phyloP scores from a whole-genome alignment of 2,797 vertebrate genomes.

The Allobates femoralis region DNA sequence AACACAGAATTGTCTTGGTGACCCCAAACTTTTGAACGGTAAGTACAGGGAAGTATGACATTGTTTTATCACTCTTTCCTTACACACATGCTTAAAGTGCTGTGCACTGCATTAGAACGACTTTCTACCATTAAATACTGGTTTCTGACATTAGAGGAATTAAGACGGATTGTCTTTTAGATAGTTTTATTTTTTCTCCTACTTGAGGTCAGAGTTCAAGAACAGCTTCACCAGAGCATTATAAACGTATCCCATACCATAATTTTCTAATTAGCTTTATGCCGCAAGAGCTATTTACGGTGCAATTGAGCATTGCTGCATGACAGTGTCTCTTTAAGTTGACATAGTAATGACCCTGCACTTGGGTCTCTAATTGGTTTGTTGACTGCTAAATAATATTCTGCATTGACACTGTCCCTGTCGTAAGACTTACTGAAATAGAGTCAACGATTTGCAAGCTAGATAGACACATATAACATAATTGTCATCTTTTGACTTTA shows the following conservation, averaged over 20 bases:
- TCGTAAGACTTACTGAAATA: neutral
- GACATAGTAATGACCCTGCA: neutral
- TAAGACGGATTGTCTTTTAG: neutral
- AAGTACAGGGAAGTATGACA: too few species aligned
- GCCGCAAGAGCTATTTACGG: neutral
- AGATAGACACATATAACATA: neutral
- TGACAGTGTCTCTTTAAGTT: neutral
- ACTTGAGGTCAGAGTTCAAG: neutral
- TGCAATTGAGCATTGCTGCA: neutral
- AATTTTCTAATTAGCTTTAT: neutral
- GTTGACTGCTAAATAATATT: conserved; percentile 3
- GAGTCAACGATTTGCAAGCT: conserved; percentile 5
- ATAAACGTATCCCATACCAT: neutral
- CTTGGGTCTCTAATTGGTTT: neutral
- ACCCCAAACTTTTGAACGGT: too few species aligned
- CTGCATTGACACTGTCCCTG: neutral
- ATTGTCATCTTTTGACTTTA: conserved; percentile 29
- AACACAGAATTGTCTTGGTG: too few species aligned
- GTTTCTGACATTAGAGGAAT: neutral
- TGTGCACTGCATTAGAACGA: neutral
- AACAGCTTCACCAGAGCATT: neutral
- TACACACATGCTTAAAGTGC: too few species aligned
- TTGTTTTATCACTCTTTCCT: too few species aligned
- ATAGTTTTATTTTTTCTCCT: neutral
- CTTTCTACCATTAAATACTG: neutral